Conservation (phyloP, 2,888 invertebrate species). For the Cataglyphis cursor region DNA sequence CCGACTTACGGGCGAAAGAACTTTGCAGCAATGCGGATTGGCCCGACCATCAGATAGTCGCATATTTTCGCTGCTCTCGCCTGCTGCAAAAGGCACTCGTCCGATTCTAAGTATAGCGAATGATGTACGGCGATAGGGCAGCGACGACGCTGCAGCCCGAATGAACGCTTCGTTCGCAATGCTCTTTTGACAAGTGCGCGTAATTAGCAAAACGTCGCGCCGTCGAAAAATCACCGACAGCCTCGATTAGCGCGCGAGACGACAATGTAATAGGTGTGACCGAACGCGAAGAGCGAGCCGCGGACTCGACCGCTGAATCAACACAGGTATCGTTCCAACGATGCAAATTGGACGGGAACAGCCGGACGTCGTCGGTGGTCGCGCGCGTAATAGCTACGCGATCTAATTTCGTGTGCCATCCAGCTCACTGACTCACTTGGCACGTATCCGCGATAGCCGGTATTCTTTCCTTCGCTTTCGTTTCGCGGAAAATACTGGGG, state of each 20-base stretch:
- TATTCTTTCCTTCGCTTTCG: conserved; percentile 69
- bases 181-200: conserved; percentile 33
- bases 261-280: conserved; percentile 57
- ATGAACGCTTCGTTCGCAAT: conserved; percentile 1
- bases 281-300: conserved; percentile 31
- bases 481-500: conserved; percentile 60
- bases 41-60: conserved; percentile 33
- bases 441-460: conserved; percentile 62
- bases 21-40: conserved; percentile 32
- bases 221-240: conserved; percentile 39
- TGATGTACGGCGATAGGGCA: conserved; percentile 48
- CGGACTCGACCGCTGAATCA: conserved; percentile 71
- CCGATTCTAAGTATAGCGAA: conserved; percentile 50
- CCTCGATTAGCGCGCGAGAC: conserved; percentile 36
- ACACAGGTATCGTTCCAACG: conserved; percentile 67
- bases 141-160: conserved; percentile 23
- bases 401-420: conserved; percentile 77
- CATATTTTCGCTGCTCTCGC: conserved; percentile 19
- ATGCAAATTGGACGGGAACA: conserved; percentile 65
- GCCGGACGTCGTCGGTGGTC: conserved; percentile 60
- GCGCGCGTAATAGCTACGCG: conserved; percentile 66
- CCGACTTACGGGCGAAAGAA: neutral
- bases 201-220: conserved; percentile 43
- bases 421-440: conserved; percentile 79
- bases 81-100: conserved; percentile 54